These are phyloP conservation scores for Copidosoma floridanum DNA, from an alignment of 1,140 invertebrate genomes.

Conservation along the genomic window DNA sequence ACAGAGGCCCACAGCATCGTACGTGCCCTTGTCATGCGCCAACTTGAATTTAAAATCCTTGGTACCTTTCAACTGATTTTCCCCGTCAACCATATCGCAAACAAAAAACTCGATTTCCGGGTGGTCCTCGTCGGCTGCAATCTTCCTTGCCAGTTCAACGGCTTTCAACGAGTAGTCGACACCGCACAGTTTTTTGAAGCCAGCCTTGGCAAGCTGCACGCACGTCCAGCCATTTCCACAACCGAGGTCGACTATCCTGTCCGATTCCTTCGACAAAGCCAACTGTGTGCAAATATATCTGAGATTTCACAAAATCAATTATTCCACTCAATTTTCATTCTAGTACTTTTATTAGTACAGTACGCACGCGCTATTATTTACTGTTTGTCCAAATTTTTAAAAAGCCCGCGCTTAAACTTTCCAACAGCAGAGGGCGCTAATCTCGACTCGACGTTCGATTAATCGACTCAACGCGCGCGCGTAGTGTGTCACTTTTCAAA, in stretches of 20 bases:
- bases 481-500: too few relatives aligned
- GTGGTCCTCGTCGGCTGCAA: constrained; percentile 61
- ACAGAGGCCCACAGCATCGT: constrained; percentile 84
- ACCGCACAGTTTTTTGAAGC: constrained; percentile 73
- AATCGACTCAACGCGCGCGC: too few relatives aligned
- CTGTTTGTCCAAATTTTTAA: too few relatives aligned
- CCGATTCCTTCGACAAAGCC: constrained; percentile 43
- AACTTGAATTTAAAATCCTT: constrained; percentile 66
- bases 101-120: constrained; percentile 60
- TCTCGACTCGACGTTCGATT: too few relatives aligned
- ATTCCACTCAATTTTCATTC: too few relatives aligned
- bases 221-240: constrained; percentile 90
- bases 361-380: too few relatives aligned
- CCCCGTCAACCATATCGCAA: constrained; percentile 63
- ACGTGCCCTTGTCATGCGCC: constrained; percentile 89
- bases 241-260: constrained; percentile 68
- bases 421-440: too few relatives aligned
- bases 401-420: too few relatives aligned
- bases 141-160: constrained; percentile 69
- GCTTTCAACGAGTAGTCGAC: constrained; percentile 83
- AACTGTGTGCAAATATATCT: constrained; percentile 46
- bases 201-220: constrained; percentile 71
- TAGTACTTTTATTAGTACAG: too few relatives aligned
- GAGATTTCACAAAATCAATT: too few relatives aligned
- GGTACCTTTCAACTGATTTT: constrained; percentile 28